Percentiles rank a stretch among this genome's conserved stretches.
Evolutionary conservation across 2,888 invertebrate genomes (phyloP).

Genomic region (Acrobasis repandana): DNA sequence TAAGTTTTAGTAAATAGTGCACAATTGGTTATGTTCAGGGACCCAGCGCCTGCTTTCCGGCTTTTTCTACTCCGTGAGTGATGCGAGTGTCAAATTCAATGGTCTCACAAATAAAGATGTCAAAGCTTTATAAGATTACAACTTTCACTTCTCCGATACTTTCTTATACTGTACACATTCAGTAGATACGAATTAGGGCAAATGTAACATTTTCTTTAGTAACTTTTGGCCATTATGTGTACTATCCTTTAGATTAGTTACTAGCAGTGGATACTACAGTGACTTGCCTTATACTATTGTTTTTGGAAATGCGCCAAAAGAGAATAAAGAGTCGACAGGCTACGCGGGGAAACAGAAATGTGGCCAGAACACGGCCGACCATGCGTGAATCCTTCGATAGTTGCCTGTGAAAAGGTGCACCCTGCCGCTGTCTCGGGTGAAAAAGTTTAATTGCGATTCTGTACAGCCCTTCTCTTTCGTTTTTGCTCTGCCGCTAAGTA

Average conservation of each 20-base stretch:
- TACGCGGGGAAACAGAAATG: conserved; percentile 10
- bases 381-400: conserved; percentile 23
- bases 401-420: not conserved
- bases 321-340: conserved; percentile 4
- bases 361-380: conserved; percentile 10
- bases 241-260: conserved; percentile 12
- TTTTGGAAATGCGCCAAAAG: conserved; percentile 20
- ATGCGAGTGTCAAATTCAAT: no score
- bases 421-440: not conserved
- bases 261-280: conserved; percentile 8
- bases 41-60: no score
- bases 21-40: no score
- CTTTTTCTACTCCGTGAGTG: no score
- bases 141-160: no score
- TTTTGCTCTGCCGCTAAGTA: no score
- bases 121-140: no score
- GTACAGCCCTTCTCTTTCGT: no score
- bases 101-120: no score
- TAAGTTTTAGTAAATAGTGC: no score
- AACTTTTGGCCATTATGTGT: not conserved
- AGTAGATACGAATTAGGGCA: no score
- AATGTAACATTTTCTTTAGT: not conserved
- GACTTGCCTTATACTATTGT: conserved; percentile 20
- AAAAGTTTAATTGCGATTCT: not conserved
- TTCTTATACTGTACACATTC: no score